These are phyloP conservation scores for Odontamblyopus rebecca DNA, from an alignment of 2,797 vertebrate species.

Conservation along the genomic window DNA sequence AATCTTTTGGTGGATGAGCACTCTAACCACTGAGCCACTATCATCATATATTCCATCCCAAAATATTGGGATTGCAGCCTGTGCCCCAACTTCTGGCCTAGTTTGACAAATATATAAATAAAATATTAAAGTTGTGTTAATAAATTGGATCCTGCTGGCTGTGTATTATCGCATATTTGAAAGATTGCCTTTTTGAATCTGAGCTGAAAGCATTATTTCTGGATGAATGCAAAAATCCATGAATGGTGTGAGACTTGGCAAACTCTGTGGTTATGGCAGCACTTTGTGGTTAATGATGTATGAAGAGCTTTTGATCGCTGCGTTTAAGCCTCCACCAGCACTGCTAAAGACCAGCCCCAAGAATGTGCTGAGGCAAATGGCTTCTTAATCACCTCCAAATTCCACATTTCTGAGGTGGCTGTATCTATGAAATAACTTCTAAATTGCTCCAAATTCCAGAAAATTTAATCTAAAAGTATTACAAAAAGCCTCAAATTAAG, in stretches of 20 bases:
- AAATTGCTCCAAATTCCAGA: conserved; percentile 51
- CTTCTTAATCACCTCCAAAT: conserved; percentile 66
- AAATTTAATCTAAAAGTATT: conserved; percentile 31
- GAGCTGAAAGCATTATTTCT: conserved; percentile 39
- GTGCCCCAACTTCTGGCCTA: too few species aligned
- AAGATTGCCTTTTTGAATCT: conserved; percentile 11
- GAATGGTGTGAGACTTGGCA: conserved; percentile 72
- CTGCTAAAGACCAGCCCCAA: conserved; percentile 52
- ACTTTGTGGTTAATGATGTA: conserved; percentile 80
- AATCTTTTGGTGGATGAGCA: too few species aligned
- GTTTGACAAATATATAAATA: background rate
- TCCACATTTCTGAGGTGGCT: conserved; percentile 36
- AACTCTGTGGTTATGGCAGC: conserved; percentile 68
- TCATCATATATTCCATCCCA: too few species aligned
- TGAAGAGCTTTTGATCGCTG: conserved; percentile 76
- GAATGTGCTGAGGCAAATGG: conserved; percentile 70
- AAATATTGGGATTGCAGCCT: too few species aligned
- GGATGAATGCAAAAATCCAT: conserved; percentile 43
- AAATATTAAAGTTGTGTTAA: background rate
- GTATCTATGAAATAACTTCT: conserved; percentile 63
- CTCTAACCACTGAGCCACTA: too few species aligned
- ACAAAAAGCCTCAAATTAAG: conserved; percentile 21
- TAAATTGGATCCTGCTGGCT: conserved; percentile 3
- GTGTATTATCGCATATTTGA: conserved; percentile 11
- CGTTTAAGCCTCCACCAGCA: conserved; percentile 58